These are phyloP conservation scores for Dryobates pubescens DNA, from an alignment of 2,797 vertebrate species.

Conservation along the genomic window DNA sequence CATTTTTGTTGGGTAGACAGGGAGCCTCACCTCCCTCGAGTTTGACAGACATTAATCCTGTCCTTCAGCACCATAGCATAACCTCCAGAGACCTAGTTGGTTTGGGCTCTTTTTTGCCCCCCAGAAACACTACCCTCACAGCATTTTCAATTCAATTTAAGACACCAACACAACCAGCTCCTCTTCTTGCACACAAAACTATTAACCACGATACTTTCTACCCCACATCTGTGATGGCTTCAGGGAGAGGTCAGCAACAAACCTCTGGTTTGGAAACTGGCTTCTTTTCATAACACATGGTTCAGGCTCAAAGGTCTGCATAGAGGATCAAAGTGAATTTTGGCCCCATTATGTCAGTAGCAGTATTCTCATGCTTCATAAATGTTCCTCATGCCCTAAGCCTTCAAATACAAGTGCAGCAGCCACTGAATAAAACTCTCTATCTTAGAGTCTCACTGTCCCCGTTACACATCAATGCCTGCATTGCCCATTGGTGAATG, in stretches of 20 bases:
- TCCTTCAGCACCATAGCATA: neutral
- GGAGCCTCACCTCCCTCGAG: too few relatives aligned
- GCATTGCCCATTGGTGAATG: accelerated
- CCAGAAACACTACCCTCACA: neutral
- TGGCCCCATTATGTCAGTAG: neutral
- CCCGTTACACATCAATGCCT: neutral
- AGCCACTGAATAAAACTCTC: neutral
- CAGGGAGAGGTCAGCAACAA: neutral
- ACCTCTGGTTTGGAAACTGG: neutral
- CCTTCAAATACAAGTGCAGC: neutral
- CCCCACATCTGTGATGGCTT: neutral
- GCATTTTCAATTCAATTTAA: neutral
- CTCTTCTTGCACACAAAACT: neutral
- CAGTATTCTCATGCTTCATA: neutral
- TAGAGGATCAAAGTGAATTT: neutral
- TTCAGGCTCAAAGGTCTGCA: constrained; percentile 13
- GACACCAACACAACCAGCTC: neutral
- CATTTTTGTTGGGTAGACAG: neutral
- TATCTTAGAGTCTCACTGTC: neutral
- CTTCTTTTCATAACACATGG: neutral
- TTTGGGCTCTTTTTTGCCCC: too few relatives aligned
- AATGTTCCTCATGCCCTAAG: neutral
- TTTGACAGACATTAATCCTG: neutral
- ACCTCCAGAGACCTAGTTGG: neutral
- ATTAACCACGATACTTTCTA: neutral